A percentile compares a stretch with the other conserved stretches of the same genome.
Conservation (phyloP, 2,113 vertebrate species). For the Parus major region DNA sequence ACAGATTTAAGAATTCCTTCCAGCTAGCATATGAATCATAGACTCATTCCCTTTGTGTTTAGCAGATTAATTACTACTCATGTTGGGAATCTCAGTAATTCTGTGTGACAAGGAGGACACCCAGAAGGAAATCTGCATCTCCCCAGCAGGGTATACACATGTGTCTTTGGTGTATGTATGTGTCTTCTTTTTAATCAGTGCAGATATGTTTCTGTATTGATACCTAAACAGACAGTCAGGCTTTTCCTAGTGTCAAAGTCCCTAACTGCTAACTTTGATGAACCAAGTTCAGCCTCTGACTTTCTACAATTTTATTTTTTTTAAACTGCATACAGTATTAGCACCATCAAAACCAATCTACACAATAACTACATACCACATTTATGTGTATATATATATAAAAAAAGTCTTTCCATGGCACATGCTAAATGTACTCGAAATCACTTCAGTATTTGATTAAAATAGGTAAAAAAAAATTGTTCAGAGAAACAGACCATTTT, state of each 20-base stretch:
- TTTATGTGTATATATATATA: not conserved
- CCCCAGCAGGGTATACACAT: not conserved
- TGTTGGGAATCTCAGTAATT: not conserved
- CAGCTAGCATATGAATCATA: not conserved
- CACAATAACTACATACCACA: not conserved
- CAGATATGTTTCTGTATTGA: rapidly evolving
- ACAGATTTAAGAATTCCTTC: not conserved
- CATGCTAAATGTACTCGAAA: not conserved
- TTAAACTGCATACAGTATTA: not conserved
- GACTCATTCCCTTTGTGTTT: not conserved
- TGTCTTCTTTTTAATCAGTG: not conserved
- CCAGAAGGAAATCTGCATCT: not conserved
- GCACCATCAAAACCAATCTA: not conserved
- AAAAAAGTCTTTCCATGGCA: not conserved
- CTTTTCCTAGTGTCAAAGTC: not conserved
- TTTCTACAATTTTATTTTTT: rapidly evolving
- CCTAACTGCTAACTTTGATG: not conserved
- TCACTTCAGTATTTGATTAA: not conserved
- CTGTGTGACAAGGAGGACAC: not conserved
- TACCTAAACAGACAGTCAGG: not conserved
- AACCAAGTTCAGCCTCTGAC: not conserved
- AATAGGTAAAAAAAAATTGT: not conserved
- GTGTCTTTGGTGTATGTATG: not conserved
- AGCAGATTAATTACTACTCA: not conserved
- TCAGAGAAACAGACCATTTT: not conserved